phyloP scores from a whole-genome alignment of 2,797 vertebrate species.

The Cottoperca gobio region DNA sequence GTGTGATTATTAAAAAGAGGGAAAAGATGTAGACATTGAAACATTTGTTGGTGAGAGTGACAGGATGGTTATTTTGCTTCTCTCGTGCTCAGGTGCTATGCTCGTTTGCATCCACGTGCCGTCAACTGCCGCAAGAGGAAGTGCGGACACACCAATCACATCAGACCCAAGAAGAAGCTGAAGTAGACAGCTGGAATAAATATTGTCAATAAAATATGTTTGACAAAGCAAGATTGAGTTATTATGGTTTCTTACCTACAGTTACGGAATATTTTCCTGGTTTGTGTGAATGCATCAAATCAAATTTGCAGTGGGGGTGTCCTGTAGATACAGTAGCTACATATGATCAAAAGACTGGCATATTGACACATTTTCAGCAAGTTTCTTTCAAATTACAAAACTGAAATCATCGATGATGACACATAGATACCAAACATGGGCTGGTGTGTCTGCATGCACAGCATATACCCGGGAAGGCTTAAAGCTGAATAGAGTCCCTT shows the following conservation, averaged over 20 bases:
- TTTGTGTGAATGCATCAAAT: background rate
- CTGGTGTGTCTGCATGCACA: background rate
- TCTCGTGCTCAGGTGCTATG: constrained; percentile 82
- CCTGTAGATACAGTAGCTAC: background rate
- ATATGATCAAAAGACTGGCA: background rate
- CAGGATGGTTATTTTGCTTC: background rate
- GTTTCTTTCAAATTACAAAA: background rate
- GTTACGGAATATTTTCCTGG: background rate
- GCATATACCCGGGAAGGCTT: background rate
- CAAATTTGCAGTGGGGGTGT: background rate
- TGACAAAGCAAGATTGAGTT: background rate
- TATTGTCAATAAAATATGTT: constrained; percentile 17
- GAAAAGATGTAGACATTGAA: background rate
- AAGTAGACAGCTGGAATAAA: constrained; percentile 79
- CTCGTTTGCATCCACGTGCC: constrained; percentile 87
- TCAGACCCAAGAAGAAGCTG: constrained; percentile 93
- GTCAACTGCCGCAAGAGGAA: constrained; percentile 93
- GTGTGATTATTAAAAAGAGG: background rate
- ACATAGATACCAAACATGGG: background rate
- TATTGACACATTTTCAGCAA: background rate
- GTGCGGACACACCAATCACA: constrained; percentile 91
- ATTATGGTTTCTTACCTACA: background rate
- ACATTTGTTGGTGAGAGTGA: background rate
- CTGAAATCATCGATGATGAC: background rate
- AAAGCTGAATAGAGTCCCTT: background rate